Percentiles rank a stretch among this genome's conserved stretches.
These are phyloP conservation scores for Meleagris gallopavo DNA, from an alignment of 2,113 vertebrate genomes.

Conservation along the genomic window DNA sequence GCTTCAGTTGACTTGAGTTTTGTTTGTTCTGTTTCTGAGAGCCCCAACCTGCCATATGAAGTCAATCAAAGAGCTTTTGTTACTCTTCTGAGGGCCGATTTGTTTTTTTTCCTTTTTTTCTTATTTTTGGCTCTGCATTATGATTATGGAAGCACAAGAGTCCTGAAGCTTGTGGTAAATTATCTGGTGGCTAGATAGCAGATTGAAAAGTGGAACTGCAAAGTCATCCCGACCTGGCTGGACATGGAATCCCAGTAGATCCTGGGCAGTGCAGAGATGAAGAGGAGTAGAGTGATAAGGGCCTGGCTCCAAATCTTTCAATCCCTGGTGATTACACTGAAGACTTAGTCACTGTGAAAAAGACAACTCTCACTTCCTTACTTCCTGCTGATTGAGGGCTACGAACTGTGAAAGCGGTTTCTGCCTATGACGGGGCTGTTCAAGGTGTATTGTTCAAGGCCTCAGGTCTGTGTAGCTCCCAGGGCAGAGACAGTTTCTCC, in stretches of 20 bases:
- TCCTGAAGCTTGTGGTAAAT: not conserved
- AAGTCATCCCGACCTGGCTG: not conserved
- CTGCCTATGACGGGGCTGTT: not conserved
- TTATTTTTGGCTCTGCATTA: not conserved
- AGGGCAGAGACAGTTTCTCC: not conserved
- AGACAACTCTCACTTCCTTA: not conserved
- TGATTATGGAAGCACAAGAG: not conserved
- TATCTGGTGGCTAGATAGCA: too few species aligned
- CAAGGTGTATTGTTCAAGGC: not conserved
- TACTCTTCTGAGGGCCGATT: not conserved
- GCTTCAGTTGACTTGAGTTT: not conserved
- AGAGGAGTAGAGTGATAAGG: not conserved
- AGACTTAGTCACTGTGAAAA: not conserved
- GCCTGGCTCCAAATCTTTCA: not conserved
- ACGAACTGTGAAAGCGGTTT: not conserved
- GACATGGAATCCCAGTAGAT: not conserved
- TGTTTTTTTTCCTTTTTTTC: not conserved
- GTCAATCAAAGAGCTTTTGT: not conserved
- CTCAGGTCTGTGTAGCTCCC: not conserved
- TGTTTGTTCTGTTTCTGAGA: not conserved
- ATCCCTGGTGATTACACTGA: not conserved
- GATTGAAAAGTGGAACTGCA: not conserved
- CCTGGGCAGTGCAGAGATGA: not conserved
- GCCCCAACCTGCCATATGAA: not conserved
- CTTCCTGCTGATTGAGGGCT: not conserved